Evolutionary conservation across 2,888 invertebrate species (phyloP).

Genomic region (Dynastes tityus): DNA sequence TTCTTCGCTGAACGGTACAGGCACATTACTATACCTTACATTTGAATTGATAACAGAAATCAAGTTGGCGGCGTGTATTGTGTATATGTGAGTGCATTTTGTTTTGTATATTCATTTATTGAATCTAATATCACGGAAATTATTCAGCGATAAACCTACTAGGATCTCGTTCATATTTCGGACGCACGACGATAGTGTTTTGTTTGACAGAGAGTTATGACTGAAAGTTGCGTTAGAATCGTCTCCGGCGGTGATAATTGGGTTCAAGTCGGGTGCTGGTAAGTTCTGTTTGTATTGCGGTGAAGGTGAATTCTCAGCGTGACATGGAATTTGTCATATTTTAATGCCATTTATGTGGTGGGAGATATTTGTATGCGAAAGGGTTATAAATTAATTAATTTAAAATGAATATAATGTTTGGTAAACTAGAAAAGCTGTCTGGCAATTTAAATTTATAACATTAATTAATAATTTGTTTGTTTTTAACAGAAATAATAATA

Average conservation of each 20-base stretch:
- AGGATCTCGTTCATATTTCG: not conserved
- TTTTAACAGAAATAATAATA: too few relatives aligned
- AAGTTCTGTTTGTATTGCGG: not conserved
- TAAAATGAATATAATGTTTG: too few relatives aligned
- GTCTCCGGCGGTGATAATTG: not conserved
- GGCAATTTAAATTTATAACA: too few relatives aligned
- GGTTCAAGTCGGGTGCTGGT: not conserved
- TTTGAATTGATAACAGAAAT: constrained; percentile 1
- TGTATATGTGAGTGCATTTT: constrained; percentile 1
- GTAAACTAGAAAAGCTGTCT: too few relatives aligned
- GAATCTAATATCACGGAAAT: not conserved
- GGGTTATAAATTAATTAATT: too few relatives aligned
- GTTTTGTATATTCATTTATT: not conserved
- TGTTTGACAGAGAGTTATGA: not conserved
- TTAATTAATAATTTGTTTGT: too few relatives aligned
- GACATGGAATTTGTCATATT: too few relatives aligned
- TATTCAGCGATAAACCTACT: too few relatives aligned
- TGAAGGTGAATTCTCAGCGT: too few relatives aligned
- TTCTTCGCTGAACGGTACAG: not conserved
- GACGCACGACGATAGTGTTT: not conserved
- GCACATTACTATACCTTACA: not conserved
- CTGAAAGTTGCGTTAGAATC: constrained; percentile 17
- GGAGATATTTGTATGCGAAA: too few relatives aligned
- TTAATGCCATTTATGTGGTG: too few relatives aligned
- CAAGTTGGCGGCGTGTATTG: not conserved